Evolutionary conservation across 1,140 invertebrate genomes (phyloP).

Genomic region (Calephelis nemesis): DNA sequence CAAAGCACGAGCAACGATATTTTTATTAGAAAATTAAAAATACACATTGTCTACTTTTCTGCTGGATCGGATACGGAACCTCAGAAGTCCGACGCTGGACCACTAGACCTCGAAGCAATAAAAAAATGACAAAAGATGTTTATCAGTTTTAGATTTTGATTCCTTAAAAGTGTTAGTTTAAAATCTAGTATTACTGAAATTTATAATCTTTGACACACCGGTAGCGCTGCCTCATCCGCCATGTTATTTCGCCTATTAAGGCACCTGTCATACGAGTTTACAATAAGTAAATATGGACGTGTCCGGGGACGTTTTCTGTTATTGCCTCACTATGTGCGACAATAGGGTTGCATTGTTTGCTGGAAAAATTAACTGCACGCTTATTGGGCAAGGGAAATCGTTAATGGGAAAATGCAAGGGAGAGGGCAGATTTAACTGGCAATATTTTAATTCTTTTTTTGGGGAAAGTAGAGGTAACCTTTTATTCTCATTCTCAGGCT

Average conservation of each 20-base stretch:
- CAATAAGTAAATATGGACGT: constrained; percentile 75
- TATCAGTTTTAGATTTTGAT: too few species aligned
- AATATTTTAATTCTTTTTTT: constrained; percentile 24
- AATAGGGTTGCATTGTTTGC: constrained; percentile 57
- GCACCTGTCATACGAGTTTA: constrained; percentile 76
- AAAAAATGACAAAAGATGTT: too few species aligned
- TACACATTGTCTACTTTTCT: too few species aligned
- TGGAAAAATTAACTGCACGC: constrained; percentile 57
- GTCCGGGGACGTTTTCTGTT: constrained; percentile 52
- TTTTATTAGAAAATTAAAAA: too few species aligned
- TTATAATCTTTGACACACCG: constrained; percentile 46
- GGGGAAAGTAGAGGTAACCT: too few species aligned
- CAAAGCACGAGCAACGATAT: too few species aligned
- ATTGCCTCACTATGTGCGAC: constrained; percentile 67
- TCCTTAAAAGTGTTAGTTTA: too few species aligned
- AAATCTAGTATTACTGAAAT: constrained; percentile 15
- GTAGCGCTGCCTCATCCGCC: constrained; percentile 55
- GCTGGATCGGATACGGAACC: too few species aligned
- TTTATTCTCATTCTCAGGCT: too few species aligned
- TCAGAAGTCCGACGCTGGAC: too few species aligned
- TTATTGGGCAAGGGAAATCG: constrained; percentile 46
- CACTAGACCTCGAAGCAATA: too few species aligned
- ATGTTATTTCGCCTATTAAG: constrained; percentile 74
- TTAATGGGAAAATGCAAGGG: constrained; percentile 33
- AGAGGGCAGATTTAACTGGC: constrained; percentile 17